Base-by-base conservation (phyloP, 2,888 invertebrate genomes). In the Habrosyne pyritoides region DNA sequence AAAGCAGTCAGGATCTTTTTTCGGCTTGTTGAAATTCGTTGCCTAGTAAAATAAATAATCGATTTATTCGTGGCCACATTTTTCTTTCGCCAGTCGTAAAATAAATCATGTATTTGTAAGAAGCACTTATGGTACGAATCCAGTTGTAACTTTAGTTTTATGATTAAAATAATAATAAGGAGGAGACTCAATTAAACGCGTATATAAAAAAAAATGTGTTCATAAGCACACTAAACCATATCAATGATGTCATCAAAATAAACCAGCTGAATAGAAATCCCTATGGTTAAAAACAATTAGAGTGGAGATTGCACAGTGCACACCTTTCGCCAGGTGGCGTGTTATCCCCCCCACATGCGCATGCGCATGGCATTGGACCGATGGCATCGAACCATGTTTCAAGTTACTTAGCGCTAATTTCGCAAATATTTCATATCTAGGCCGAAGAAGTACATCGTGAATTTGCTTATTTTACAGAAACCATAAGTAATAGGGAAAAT, bases 311-410 rank as follows among this genome's bases (percentile, higher is more conserved):
- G 28, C 42, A 42, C 57, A 49, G 3, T 50, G 28, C 42, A 42
- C 57, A 62, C 67, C 66, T 71, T 69, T 72, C 73, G 64, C 70
- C 67, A 59, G 64, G 66, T 73, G 74, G 69, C 69, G 68, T 60
- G 67, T 57, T 67, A 33, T 52, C 71, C 72, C 69, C 66, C 52
- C 65, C 63, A 59, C 49, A 46, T 51, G 60, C 58, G 59, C 59
- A 28, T 7, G 53, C 61, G 59, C 65, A 63, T 59, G 53, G 42
- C 48, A 66, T 60, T 60, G 60, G 63, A 28, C 57, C 33, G 58
- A 60, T 52, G 55, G 55, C 53, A 55, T 61, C 59, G 28, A 48
- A 54, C 58, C 60, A 61, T 64, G 52, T 53, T 55, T 52, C 24
- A 47, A 28, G 24, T 48, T 42, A 21, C 46, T 52, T 47, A 42